Conservation (phyloP, 2,888 invertebrate genomes). For the Ceraclea dissimilis region DNA sequence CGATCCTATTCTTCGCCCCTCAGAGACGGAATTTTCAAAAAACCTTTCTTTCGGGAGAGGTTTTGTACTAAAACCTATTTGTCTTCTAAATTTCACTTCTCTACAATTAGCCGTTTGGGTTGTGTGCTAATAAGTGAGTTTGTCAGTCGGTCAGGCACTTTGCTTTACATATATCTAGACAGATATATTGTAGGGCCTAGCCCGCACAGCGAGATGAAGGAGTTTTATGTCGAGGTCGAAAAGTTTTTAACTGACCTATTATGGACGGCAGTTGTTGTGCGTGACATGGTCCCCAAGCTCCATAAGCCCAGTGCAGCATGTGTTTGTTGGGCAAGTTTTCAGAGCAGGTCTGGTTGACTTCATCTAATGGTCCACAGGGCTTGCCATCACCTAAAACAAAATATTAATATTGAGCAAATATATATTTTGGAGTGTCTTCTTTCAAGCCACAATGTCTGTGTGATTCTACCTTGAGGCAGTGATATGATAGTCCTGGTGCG, state of each 20-base stretch:
- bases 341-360: constrained; percentile 28
- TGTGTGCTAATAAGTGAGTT: too few relatives aligned
- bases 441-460: not conserved
- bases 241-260: not conserved
- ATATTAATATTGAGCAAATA: not conserved
- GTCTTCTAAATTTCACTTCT: too few relatives aligned
- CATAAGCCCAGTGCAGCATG: constrained; percentile 49
- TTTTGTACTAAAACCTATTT: too few relatives aligned
- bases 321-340: constrained; percentile 37
- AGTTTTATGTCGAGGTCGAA: too few relatives aligned
- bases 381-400: constrained; percentile 33
- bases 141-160: too few relatives aligned
- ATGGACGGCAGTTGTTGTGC: not conserved
- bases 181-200: too few relatives aligned
- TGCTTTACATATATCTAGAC: too few relatives aligned
- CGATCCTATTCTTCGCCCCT: too few relatives aligned
- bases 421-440: not conserved
- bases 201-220: too few relatives aligned
- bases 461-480: constrained; percentile 44
- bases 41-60: too few relatives aligned
- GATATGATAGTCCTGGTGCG: constrained; percentile 39
- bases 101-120: too few relatives aligned
- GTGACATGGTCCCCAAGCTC: constrained; percentile 43
- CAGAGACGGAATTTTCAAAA: too few relatives aligned
- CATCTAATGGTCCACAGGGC: constrained; percentile 44